These are phyloP conservation scores for Papio anubis DNA, from an alignment of 2,113 vertebrate genomes.

Conservation along the genomic window DNA sequence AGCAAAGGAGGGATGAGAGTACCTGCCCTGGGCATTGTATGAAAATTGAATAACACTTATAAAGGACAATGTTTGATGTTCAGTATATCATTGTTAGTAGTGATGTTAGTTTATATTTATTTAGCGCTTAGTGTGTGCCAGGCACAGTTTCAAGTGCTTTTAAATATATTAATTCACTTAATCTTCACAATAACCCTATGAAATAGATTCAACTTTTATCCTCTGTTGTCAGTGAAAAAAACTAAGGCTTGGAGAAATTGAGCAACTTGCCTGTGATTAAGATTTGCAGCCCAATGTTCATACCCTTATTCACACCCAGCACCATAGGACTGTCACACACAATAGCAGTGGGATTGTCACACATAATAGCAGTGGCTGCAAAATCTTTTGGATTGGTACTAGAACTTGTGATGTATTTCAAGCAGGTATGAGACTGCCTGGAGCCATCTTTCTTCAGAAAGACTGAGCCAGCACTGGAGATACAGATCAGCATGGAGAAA, in stretches of 20 bases:
- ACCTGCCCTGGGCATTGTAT: not conserved
- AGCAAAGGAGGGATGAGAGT: not conserved
- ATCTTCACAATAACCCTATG: not conserved
- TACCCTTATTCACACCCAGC: not conserved
- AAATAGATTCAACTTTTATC: not conserved
- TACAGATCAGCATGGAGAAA: not conserved
- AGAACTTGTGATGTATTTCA: not conserved
- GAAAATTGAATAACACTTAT: not conserved
- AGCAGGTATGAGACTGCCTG: not conserved
- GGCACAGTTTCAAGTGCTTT: slow-evolving; percentile 34
- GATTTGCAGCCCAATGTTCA: not conserved
- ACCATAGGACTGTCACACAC: not conserved
- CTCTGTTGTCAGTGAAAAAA: not conserved
- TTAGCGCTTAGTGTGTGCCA: slow-evolving; percentile 11
- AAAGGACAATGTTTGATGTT: not conserved
- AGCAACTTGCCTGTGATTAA: not conserved
- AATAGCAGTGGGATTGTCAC: not conserved
- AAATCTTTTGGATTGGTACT: not conserved
- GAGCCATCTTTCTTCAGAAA: slow-evolving; percentile 24
- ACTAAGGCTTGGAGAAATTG: not conserved
- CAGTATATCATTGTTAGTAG: not conserved
- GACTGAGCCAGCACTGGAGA: not conserved
- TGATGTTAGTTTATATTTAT: slow-evolving; percentile 32
- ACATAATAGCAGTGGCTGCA: not conserved
- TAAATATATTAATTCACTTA: slow-evolving; percentile 47